phyloP scores from a whole-genome alignment of 2,888 invertebrate species.

The Leptarthrus brevirostris region DNA sequence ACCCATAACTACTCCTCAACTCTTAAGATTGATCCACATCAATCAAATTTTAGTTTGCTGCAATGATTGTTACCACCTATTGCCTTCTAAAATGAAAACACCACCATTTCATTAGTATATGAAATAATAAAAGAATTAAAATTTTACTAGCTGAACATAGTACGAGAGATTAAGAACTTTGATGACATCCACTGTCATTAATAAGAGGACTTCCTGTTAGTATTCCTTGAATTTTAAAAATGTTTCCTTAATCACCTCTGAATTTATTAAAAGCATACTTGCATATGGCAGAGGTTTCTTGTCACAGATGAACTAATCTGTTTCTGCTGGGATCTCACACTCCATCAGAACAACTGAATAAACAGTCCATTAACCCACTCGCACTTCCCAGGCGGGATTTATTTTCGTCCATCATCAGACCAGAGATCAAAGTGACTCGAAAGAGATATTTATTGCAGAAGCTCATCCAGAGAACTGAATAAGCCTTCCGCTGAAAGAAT shows the following conservation, averaged over 20 bases:
- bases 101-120: too few species aligned
- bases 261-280: background rate
- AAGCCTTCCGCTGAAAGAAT: conserved; percentile 49
- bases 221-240: background rate
- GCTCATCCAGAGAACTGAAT: conserved; percentile 18
- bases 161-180: too few species aligned
- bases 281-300: background rate
- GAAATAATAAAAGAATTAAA: too few species aligned
- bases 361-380: conserved; percentile 44
- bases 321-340: background rate
- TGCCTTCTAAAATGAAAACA: too few species aligned
- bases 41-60: too few species aligned
- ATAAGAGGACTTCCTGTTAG: too few species aligned
- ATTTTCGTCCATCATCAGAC: conserved; percentile 52
- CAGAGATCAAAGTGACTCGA: conserved; percentile 52
- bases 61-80: too few species aligned
- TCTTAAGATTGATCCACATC: too few species aligned
- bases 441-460: conserved; percentile 50
- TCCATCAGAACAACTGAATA: conserved; percentile 37
- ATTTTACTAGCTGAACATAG: too few species aligned
- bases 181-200: too few species aligned
- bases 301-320: conserved; percentile 30
- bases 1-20: too few species aligned
- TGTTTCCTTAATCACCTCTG: background rate
- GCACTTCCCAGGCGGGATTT: conserved; percentile 40